These are phyloP conservation scores for Clarias fuscus DNA, from an alignment of 2,797 vertebrate species.

Conservation along the genomic window DNA sequence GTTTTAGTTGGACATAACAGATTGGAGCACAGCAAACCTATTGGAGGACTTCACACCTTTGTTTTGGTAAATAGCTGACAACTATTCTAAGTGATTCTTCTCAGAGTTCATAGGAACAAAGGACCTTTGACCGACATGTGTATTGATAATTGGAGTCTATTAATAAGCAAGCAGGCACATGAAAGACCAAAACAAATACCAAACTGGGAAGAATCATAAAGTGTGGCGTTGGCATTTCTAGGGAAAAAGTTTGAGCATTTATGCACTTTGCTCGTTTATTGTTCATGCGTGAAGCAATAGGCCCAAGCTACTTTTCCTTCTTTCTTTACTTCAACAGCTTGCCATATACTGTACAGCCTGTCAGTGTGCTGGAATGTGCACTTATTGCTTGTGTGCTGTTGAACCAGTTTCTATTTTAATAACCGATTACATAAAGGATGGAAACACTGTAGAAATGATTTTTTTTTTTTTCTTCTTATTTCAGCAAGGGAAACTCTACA, in stretches of 20 bases:
- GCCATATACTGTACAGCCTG: neutral
- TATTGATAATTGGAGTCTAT: neutral
- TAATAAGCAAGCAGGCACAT: neutral
- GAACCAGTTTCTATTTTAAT: neutral
- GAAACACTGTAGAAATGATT: neutral
- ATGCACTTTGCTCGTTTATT: slow-evolving; percentile 19
- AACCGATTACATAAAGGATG: neutral
- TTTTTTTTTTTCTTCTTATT: neutral
- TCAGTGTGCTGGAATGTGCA: slow-evolving; percentile 16
- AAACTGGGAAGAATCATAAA: slow-evolving; percentile 39
- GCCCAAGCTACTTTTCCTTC: slow-evolving; percentile 8
- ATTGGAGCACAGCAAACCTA: slow-evolving; percentile 46
- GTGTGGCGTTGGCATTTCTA: slow-evolving; percentile 31
- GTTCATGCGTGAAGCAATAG: slow-evolving; percentile 39
- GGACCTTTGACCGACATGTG: neutral
- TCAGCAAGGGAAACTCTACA: neutral
- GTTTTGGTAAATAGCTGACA: slow-evolving; percentile 51
- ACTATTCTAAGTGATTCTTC: slow-evolving; percentile 37
- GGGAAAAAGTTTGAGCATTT: neutral
- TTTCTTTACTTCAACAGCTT: slow-evolving; percentile 6
- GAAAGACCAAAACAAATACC: neutral
- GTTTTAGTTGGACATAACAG: slow-evolving; percentile 45
- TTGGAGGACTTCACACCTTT: slow-evolving; percentile 53
- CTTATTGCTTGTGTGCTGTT: neutral
- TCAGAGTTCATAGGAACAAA: neutral